Evolutionary conservation across 2,113 vertebrate genomes (phyloP).

Genomic region (Pterocles orientalis): DNA sequence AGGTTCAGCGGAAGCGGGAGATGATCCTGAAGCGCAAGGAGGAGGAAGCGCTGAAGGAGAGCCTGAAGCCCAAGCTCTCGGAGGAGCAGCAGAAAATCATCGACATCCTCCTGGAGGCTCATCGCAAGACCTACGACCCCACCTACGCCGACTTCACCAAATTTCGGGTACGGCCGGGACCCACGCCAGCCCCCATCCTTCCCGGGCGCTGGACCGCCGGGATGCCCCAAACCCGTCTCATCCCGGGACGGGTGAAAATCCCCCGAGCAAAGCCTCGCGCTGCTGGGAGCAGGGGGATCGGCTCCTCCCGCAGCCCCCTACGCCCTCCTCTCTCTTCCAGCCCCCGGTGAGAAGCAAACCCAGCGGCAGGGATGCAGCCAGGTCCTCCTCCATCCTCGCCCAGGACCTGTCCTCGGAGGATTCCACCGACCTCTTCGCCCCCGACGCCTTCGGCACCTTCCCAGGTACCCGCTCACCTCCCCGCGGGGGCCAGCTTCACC

Average conservation of each 20-base stretch:
- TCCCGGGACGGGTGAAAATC: neutral
- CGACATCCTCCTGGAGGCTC: constrained; percentile 86
- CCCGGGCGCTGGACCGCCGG: fast-evolving
- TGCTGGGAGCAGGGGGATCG: neutral
- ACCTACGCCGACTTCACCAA: constrained; percentile 90
- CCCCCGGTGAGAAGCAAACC: constrained; percentile 81
- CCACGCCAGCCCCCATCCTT: fast-evolving
- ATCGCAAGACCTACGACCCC: constrained; percentile 93
- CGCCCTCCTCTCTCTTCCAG: constrained; percentile 64
- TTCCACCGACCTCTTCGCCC: constrained; percentile 80
- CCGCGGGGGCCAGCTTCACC: fast-evolving
- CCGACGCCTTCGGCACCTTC: constrained; percentile 58
- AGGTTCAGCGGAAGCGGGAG: constrained; percentile 95
- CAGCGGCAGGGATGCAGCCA: constrained; percentile 60
- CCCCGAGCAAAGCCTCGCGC: fast-evolving
- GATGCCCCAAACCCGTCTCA: fast-evolving
- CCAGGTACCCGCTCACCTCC: constrained; percentile 68
- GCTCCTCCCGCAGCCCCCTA: neutral
- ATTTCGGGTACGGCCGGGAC: constrained; percentile 81
- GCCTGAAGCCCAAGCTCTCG: constrained; percentile 83
- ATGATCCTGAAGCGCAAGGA: constrained; percentile 94
- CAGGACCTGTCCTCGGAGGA: constrained; percentile 75
- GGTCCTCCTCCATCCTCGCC: constrained; percentile 77
- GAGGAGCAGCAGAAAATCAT: constrained; percentile 92
- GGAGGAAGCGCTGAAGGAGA: constrained; percentile 87